phyloP scores from a whole-genome alignment of 2,888 invertebrate genomes.

The Cheilosia impressa region DNA sequence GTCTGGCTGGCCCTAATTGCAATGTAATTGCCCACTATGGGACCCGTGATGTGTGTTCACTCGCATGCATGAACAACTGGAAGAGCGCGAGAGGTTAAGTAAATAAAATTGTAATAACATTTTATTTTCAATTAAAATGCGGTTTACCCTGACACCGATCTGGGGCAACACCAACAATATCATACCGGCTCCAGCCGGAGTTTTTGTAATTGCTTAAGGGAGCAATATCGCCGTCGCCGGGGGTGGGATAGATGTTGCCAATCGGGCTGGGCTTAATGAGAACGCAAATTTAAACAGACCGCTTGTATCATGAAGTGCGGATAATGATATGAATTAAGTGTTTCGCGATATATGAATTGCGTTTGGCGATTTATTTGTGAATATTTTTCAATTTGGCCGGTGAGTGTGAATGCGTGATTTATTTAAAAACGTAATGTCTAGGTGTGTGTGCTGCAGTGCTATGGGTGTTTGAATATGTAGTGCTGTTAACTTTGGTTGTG shows the following conservation, averaged over 20 bases:
- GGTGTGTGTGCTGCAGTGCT: not conserved
- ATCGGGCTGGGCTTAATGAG: conserved; percentile 49
- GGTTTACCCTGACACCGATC: conserved; percentile 64
- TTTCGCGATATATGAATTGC: conserved; percentile 46
- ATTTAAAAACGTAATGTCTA: conserved; percentile 34
- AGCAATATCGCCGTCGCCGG: conserved; percentile 31
- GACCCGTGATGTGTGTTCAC: conserved; percentile 33
- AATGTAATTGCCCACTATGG: conserved; percentile 68
- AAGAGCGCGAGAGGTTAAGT: conserved; percentile 42
- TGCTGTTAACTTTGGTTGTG: too few species aligned
- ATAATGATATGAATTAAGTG: conserved; percentile 71
- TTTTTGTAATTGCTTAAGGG: conserved; percentile 69
- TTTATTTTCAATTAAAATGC: conserved; percentile 75
- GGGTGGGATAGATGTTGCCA: not conserved
- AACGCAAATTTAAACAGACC: conserved; percentile 67
- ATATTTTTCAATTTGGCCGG: conserved; percentile 24
- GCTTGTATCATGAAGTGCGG: conserved; percentile 63
- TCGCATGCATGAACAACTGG: conserved; percentile 16
- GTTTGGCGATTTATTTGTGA: conserved; percentile 26
- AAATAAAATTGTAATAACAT: conserved; percentile 75
- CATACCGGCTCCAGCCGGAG: conserved; percentile 32
- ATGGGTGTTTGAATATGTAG: not conserved
- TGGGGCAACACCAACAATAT: conserved; percentile 20
- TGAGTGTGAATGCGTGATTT: conserved; percentile 34
- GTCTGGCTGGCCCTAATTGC: conserved; percentile 59